Conservation (phyloP, 2,113 vertebrate species). For the Colossoma macropomum region DNA sequence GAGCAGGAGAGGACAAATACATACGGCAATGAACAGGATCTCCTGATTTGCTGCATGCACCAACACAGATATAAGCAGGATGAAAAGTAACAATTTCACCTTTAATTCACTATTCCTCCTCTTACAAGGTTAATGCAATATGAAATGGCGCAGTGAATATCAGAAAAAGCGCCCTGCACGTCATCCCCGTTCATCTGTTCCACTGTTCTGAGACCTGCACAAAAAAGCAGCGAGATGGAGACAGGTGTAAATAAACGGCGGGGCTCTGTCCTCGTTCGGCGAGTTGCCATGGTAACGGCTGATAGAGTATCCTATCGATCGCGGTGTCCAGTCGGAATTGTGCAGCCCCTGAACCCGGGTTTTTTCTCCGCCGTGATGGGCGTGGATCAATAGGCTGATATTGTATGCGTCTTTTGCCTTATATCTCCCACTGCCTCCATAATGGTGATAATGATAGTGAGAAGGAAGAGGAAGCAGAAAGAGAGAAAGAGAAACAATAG, state of each 20-base stretch:
- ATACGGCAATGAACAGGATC: neutral
- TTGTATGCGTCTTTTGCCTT: conserved; percentile 80
- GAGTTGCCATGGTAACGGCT: conserved; percentile 85
- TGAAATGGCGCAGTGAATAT: conserved; percentile 22
- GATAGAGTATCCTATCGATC: conserved; percentile 87
- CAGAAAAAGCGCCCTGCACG: conserved; percentile 19
- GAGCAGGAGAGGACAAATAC: conserved; percentile 11
- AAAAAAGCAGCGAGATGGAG: conserved; percentile 61
- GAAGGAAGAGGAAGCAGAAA: conserved; percentile 55
- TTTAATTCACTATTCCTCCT: neutral
- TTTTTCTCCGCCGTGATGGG: conserved; percentile 84
- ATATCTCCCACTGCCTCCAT: conserved; percentile 67
- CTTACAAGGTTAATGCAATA: conserved; percentile 15
- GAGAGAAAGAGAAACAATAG: conserved; percentile 40
- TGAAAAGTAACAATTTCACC: conserved; percentile 15
- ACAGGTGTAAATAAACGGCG: conserved; percentile 81
- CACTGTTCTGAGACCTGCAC: conserved; percentile 71
- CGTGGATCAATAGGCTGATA: conserved; percentile 83
- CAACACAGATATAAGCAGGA: neutral
- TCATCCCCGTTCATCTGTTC: conserved; percentile 66
- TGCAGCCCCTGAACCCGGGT: conserved; percentile 76
- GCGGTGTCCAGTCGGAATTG: conserved; percentile 79
- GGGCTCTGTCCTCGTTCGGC: conserved; percentile 78
- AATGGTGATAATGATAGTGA: conserved; percentile 66
- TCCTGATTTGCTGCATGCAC: neutral